Base-by-base conservation (phyloP, 2,888 invertebrate genomes). In the Bugula neritina region DNA sequence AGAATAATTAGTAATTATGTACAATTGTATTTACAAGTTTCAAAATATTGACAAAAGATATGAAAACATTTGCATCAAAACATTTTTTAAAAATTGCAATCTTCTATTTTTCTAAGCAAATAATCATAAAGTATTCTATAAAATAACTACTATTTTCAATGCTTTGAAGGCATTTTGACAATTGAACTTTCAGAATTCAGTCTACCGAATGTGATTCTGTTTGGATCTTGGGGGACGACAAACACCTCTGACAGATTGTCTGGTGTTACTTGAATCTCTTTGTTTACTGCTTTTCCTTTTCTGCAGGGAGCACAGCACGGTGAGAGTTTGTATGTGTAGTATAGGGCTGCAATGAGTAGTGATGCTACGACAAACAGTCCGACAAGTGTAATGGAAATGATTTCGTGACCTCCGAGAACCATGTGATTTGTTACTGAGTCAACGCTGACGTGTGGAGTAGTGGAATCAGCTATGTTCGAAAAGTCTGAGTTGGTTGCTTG, bases 311-410 rank as follows among this genome's bases (percentile, higher is more conserved):
- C 27, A 34, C 29, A 63, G 34, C 27, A 63, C 5, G 63, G 63
- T 13, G 25, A 63, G 34, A 25, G 34, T 27, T 63, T 63, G 63
- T 63, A 63, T 13, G 31, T 63, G 63, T 63, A 63, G 63, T 63
- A 63, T 5, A 63, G 10, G 27, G 63, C 27, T 10, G 63, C 63
- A 5, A 63, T 63, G 17, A 63, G 5, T 13, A 63, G 27, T 34
- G 63, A 13, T 10, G 31, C 5, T 3, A 63, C 63, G 17, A 63
- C 63, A 63, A 63, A 31, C 31, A 63, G 63, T 29, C 63, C 63
- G 5, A 63, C 34, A n/a, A 63, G 31, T 25, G 27, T 63, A 31
- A 63, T 63, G 63, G 31, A 31, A 13, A 63, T 63, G 31, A 63
- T 31, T 31, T 63, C 63, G 31, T 63, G 63, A 25, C 27, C 63